A percentile compares a stretch with the other conserved stretches of the same genome.
phyloP scores from a whole-genome alignment of 92 coral and sea anemone genomes.

The Ricordea florida region DNA sequence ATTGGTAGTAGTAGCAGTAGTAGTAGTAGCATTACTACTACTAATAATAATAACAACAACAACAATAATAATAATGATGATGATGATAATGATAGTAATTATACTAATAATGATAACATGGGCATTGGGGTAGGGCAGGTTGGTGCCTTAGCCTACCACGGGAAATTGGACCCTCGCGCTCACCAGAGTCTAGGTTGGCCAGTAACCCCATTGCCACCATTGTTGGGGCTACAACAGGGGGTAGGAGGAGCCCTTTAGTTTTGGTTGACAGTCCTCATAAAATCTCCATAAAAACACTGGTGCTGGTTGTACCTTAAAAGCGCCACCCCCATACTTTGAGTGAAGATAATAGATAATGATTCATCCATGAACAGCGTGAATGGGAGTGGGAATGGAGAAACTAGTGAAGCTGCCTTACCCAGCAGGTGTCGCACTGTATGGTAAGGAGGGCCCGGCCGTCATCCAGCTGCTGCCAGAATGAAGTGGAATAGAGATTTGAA shows the following conservation, averaged over 20 bases:
- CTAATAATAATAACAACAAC: too few relatives aligned
- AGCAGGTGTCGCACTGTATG: constrained; percentile 30
- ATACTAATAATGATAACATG: neutral
- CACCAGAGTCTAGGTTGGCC: too few relatives aligned
- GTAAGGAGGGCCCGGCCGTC: constrained; percentile 38
- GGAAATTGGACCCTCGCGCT: too few relatives aligned
- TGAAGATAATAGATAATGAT: constrained; percentile 21
- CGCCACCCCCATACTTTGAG: constrained; percentile 29
- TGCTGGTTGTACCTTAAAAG: constrained; percentile 19
- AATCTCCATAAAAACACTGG: constrained; percentile 4
- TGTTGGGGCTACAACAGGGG: constrained; percentile 1
- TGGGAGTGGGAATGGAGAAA: constrained; percentile 18
- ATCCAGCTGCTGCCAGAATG: constrained; percentile 26
- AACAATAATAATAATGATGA: too few relatives aligned
- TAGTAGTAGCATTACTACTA: too few relatives aligned
- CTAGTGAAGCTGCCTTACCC: constrained; percentile 37
- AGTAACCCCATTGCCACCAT: too few relatives aligned
- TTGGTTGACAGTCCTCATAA: constrained; percentile 3
- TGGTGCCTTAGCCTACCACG: too few relatives aligned
- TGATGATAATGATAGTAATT: too few relatives aligned
- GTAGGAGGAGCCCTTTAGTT: constrained; percentile 27
- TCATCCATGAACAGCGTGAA: constrained; percentile 33
- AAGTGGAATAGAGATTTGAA: constrained; percentile 6
- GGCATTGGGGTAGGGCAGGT: neutral
- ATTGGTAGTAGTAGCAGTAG: neutral